Evolutionary conservation across 2,113 vertebrate genomes (phyloP).

Genomic region (Misgurnus anguillicaudatus): DNA sequence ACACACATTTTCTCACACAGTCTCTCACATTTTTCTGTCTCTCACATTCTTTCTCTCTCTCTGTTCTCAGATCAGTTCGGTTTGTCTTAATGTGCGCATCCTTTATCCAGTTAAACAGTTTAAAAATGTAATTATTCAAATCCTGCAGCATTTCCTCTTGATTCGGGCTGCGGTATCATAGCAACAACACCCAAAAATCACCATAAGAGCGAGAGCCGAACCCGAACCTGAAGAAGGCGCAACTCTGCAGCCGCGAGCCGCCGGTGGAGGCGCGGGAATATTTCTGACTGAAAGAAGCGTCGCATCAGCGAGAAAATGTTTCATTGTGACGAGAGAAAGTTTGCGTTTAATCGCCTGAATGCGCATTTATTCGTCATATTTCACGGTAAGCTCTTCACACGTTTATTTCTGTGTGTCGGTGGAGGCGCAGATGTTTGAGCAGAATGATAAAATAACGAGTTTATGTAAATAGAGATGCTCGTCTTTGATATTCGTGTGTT

Average conservation of each 20-base stretch:
- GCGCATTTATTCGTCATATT: conserved; percentile 14
- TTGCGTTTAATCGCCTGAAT: conserved; percentile 33
- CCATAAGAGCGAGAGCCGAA: conserved; percentile 37
- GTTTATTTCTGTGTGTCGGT: background rate
- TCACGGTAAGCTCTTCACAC: conserved; percentile 35
- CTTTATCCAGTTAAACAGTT: conserved; percentile 5
- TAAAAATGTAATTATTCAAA: conserved; percentile 4
- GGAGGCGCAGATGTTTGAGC: background rate
- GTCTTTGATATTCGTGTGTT: background rate
- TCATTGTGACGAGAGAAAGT: conserved; percentile 38
- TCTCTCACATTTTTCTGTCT: background rate
- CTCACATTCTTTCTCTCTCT: background rate
- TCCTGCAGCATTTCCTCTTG: conserved; percentile 12
- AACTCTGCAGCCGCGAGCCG: too few species aligned
- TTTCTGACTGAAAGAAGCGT: conserved; percentile 11
- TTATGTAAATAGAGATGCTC: too few species aligned
- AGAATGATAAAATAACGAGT: too few species aligned
- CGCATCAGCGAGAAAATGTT: conserved; percentile 31
- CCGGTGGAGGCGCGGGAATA: background rate
- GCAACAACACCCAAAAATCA: conserved; percentile 50
- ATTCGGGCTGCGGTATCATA: conserved; percentile 45
- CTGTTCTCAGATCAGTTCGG: background rate
- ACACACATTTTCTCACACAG: too few species aligned
- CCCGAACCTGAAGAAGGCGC: background rate
- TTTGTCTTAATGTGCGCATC: background rate